Base-by-base conservation (phyloP, 2,113 vertebrate species). In the Peromyscus californicus region DNA sequence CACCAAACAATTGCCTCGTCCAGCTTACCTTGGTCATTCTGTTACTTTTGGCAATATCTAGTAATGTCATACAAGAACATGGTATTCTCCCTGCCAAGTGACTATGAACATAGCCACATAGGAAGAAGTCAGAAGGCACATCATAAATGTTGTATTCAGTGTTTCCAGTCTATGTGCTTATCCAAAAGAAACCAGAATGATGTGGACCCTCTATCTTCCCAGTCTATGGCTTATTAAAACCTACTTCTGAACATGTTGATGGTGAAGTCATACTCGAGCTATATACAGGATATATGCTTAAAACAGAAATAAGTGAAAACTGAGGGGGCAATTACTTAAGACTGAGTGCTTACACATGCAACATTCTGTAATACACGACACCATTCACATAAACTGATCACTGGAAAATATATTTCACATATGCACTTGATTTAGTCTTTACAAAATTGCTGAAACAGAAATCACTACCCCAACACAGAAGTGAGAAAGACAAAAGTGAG, bases 391-490 rank as follows among this genome's bases (percentile, higher is more conserved):
- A 31, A 93, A 95, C 26, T 63, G 59, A 92, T 86, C 13, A 70
- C 70, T 48, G 16, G 67, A 11, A 82, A 19, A 74, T 13, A 84
- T 0, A 45, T 36, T 4, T 31, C 29, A 63, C 11, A 69, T 33
- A 92, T 9, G 51, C 11, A 72, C 54, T 87, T 70, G 93, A 95
- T 91, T 89, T 45, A 91, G 24, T 75, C 61, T 89, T 94, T 75
- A 93, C 17, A 96, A 95, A 48, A 36, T 65, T n/a, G 42, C 24
- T 48, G 42, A 96, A 29, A 89, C 0, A 93, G 42, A 87, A 89
- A 96, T 83, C 61, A 92, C 45, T 65, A 51, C 39, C 54, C 7
- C 21, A 78, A 92, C 42, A 93, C 7, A 92, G 31, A 95, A 70
- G 88, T 54, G 36, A 94, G 33, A 88, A 85, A 54, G 42, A n/a